Evolutionary conservation across 37 sponge, comb jelly and placozoan species (phyloP).

Genomic region (Geodia barretti): DNA sequence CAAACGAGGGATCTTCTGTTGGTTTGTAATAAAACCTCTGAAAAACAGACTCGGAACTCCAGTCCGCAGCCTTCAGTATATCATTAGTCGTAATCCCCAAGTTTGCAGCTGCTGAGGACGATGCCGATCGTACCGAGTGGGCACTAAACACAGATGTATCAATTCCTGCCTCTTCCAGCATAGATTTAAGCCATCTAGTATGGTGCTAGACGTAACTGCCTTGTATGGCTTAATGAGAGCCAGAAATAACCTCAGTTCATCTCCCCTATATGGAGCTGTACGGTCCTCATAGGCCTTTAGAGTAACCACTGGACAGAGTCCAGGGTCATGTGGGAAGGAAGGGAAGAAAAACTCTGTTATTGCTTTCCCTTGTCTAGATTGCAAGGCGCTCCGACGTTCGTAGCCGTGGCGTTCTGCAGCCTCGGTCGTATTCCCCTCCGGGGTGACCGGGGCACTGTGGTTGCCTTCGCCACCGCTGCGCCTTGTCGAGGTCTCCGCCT

Average conservation of each 20-base stretch:
- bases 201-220: slow-evolving; percentile 26
- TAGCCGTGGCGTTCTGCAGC: too few relatives aligned
- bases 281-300: slow-evolving; percentile 8
- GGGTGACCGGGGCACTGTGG: too few relatives aligned
- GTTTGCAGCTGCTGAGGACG: slow-evolving; percentile 8
- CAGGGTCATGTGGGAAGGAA: slow-evolving; percentile 1
- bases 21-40: slow-evolving; percentile 47
- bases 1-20: background rate
- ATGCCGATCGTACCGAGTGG: slow-evolving; percentile 7
- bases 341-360: slow-evolving; percentile 35
- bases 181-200: slow-evolving; percentile 21
- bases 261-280: background rate
- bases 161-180: slow-evolving; percentile 13
- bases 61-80: slow-evolving; percentile 48
- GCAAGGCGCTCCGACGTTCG: too few relatives aligned
- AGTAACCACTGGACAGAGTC: slow-evolving; percentile 20
- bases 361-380: slow-evolving; percentile 12
- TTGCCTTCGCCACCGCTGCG: too few relatives aligned
- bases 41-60: slow-evolving; percentile 36
- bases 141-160: slow-evolving; percentile 1
- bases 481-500: too few relatives aligned
- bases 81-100: slow-evolving; percentile 27
- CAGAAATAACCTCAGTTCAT: background rate
- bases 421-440: too few relatives aligned
- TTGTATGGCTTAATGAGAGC: slow-evolving; percentile 23